Evolutionary conservation across 1,140 invertebrate genomes (phyloP).

Genomic region (Drosophila arizonae): DNA sequence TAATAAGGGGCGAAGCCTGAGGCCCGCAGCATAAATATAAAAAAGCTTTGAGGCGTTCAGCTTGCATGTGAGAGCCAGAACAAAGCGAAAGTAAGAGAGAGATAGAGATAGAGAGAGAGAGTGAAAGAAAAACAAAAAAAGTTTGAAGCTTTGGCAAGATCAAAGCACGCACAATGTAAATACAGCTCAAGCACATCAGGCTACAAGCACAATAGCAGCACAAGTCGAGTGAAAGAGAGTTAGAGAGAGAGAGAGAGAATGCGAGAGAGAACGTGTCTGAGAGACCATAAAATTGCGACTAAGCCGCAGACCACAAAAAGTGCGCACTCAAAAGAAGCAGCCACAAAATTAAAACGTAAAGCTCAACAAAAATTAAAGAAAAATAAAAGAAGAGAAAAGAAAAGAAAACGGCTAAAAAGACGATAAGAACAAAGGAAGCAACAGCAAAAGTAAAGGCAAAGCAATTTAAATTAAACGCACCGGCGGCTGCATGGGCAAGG

Average conservation of each 20-base stretch:
- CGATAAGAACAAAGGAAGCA: not conserved
- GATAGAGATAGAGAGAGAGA: slow-evolving; percentile 7
- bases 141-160: slow-evolving; percentile 12
- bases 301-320: slow-evolving; percentile 37
- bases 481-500: slow-evolving; percentile 3
- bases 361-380: slow-evolving; percentile 4
- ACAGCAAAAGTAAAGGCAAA: slow-evolving; percentile 41
- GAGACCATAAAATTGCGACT: slow-evolving; percentile 35
- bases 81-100: not conserved
- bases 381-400: slow-evolving; percentile 32
- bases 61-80: not conserved
- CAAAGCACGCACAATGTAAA: not conserved
- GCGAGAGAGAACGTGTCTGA: slow-evolving; percentile 17
- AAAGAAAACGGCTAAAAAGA: slow-evolving; percentile 32
- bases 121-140: slow-evolving; percentile 8
- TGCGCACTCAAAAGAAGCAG: slow-evolving; percentile 47
- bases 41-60: not conserved
- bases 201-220: slow-evolving; percentile 46
- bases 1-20: not conserved
- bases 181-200: slow-evolving; percentile 25
- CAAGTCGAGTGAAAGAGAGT: not conserved
- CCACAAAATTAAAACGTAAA: slow-evolving; percentile 39
- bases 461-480: slow-evolving; percentile 74
- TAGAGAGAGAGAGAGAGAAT: slow-evolving; percentile 3
- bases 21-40: not conserved